Evolutionary conservation across 2,888 invertebrate species (phyloP).

Genomic region (Spodoptera littoralis): DNA sequence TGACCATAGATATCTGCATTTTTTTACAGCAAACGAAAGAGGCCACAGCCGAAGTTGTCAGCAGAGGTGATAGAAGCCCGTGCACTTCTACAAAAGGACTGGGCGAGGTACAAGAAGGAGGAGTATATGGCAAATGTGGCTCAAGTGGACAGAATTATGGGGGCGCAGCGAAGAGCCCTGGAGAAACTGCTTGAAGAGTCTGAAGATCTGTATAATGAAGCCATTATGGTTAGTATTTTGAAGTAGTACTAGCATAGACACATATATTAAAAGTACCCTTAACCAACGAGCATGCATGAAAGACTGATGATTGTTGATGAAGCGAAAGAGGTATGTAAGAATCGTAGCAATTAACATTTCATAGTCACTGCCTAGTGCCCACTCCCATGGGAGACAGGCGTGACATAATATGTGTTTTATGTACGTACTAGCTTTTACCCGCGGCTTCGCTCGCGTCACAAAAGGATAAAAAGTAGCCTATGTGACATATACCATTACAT

Average conservation of each 20-base stretch:
- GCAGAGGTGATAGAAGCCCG: constrained; percentile 90
- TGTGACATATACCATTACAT: too few species aligned
- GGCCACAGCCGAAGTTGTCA: constrained; percentile 84
- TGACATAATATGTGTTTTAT: too few species aligned
- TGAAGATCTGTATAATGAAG: constrained; percentile 95
- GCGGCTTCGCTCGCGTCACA: too few species aligned
- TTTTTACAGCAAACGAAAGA: constrained; percentile 75
- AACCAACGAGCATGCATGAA: too few species aligned
- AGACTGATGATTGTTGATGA: too few species aligned
- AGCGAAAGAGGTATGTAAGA: too few species aligned
- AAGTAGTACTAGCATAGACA: background rate
- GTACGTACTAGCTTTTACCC: too few species aligned
- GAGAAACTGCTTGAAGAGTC: constrained; percentile 94
- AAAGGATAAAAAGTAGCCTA: too few species aligned
- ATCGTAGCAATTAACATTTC: too few species aligned
- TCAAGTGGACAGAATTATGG: constrained; percentile 91
- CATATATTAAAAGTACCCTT: too few species aligned
- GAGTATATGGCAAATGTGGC: constrained; percentile 91
- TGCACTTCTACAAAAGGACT: constrained; percentile 91
- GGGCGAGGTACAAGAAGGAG: constrained; percentile 91
- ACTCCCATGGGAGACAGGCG: too few species aligned
- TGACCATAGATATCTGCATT: background rate
- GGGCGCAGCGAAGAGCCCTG: constrained; percentile 93
- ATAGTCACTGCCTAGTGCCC: too few species aligned
- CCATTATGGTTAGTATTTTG: constrained; percentile 90